Evolutionary conservation across 2,888 invertebrate species (phyloP).

Genomic region (Drosophila lacicola): DNA sequence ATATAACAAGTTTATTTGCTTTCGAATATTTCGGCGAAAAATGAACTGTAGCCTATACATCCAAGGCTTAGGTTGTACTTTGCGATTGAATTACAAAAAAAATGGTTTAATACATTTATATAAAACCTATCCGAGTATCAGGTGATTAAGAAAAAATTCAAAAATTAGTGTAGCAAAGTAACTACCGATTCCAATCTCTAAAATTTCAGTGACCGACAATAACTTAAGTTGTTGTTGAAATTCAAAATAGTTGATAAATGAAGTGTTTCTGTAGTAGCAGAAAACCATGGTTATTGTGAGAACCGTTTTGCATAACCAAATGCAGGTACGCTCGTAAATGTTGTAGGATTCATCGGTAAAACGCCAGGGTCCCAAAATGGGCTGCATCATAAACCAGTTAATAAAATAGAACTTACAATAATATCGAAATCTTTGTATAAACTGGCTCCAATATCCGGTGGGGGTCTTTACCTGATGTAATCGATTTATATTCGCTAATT

Average conservation of each 20-base stretch:
- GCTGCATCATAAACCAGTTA: slow-evolving; percentile 49
- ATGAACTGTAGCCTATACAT: no score
- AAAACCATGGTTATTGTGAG: slow-evolving; percentile 27
- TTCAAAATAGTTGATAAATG: slow-evolving; percentile 5
- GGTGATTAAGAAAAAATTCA: slow-evolving; percentile 5
- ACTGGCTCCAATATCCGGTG: neutral
- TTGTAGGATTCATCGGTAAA: slow-evolving; percentile 23
- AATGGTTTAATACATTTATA: no score
- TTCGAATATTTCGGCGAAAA: no score
- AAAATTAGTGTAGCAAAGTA: slow-evolving; percentile 10
- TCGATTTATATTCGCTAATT: accelerated
- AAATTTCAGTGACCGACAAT: neutral
- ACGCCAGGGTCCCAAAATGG: slow-evolving; percentile 41
- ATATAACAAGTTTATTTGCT: no score
- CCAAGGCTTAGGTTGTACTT: no score
- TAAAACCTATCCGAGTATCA: neutral
- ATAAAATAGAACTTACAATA: slow-evolving; percentile 14
- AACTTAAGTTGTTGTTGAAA: neutral
- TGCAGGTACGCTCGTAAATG: slow-evolving; percentile 39
- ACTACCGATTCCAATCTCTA: slow-evolving; percentile 5
- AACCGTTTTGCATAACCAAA: slow-evolving; percentile 36
- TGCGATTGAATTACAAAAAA: no score
- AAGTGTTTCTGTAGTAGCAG: slow-evolving; percentile 12
- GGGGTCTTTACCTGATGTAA: neutral
- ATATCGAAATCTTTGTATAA: neutral